phyloP scores from a whole-genome alignment of 2,888 invertebrate genomes.

The Margaritifera margaritifera region DNA sequence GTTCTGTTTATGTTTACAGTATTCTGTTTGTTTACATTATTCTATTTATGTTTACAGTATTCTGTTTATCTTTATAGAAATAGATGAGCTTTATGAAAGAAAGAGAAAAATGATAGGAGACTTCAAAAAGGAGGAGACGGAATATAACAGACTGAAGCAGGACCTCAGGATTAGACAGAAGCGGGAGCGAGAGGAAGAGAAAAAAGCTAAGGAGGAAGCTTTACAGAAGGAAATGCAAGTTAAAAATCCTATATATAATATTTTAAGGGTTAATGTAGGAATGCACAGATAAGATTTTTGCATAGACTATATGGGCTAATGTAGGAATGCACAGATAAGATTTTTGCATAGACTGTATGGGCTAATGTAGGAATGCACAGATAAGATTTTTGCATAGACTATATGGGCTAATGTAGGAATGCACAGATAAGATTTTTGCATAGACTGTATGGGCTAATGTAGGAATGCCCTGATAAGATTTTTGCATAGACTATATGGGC shows the following conservation, averaged over 20 bases:
- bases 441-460: too few species aligned
- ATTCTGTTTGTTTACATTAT: neutral
- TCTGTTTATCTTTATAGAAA: slow-evolving; percentile 43
- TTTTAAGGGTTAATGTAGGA: neutral
- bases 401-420: too few species aligned
- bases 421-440: too few species aligned
- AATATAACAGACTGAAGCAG: slow-evolving; percentile 45
- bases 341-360: too few species aligned
- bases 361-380: too few species aligned
- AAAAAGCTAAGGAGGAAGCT: slow-evolving; percentile 47
- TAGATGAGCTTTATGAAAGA: slow-evolving; percentile 58
- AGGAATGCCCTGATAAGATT: too few species aligned
- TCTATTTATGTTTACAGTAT: neutral
- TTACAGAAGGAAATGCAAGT: slow-evolving; percentile 56
- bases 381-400: too few species aligned
- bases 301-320: too few species aligned
- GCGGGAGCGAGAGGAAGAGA: slow-evolving; percentile 58
- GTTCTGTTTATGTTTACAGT: neutral
- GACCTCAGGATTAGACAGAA: slow-evolving; percentile 52
- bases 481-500: too few species aligned
- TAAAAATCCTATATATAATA: neutral
- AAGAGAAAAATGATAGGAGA: slow-evolving; percentile 51
- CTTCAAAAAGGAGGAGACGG: slow-evolving; percentile 56
- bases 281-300: neutral
- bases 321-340: too few species aligned